phyloP scores from a whole-genome alignment of 2,888 invertebrate species.

The Baccha elongata region DNA sequence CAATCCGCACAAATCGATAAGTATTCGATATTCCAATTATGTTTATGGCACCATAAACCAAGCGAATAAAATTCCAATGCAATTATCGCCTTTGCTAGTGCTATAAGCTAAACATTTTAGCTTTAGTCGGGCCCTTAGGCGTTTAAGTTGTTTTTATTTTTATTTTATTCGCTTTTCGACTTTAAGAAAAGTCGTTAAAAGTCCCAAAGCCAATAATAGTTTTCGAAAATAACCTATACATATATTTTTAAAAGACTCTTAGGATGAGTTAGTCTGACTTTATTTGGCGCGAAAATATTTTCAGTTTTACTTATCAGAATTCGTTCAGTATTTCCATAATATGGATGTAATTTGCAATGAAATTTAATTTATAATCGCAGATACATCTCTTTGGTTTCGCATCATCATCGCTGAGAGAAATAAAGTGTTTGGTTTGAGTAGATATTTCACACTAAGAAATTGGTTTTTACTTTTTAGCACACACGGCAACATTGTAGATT shows the following conservation, averaged over 20 bases:
- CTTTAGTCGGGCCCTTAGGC: conserved; percentile 54
- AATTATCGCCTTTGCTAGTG: conserved; percentile 63
- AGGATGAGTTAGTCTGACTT: conserved; percentile 31
- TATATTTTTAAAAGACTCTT: background rate
- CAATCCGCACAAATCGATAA: conserved; percentile 59
- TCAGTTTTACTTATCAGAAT: conserved; percentile 44
- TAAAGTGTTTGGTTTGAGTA: conserved; percentile 4
- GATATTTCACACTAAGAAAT: conserved; percentile 50
- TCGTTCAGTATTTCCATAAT: conserved; percentile 41
- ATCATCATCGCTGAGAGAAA: conserved; percentile 3
- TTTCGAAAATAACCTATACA: conserved; percentile 48
- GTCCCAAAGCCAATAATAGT: conserved; percentile 68
- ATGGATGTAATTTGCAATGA: conserved; percentile 69
- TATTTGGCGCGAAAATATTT: conserved; percentile 2
- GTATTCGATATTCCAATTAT: conserved; percentile 73
- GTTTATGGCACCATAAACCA: conserved; percentile 73
- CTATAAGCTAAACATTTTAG: conserved; percentile 54
- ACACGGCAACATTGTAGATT: background rate
- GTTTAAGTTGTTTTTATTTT: conserved; percentile 58
- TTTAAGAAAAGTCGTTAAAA: conserved; percentile 61
- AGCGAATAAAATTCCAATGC: conserved; percentile 68
- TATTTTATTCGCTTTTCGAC: conserved; percentile 22
- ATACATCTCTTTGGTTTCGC: conserved; percentile 41
- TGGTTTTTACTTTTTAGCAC: conserved; percentile 15
- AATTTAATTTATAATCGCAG: conserved; percentile 64